phyloP scores from a whole-genome alignment of 2,797 vertebrate species.

The Dicrostonyx torquatus region DNA sequence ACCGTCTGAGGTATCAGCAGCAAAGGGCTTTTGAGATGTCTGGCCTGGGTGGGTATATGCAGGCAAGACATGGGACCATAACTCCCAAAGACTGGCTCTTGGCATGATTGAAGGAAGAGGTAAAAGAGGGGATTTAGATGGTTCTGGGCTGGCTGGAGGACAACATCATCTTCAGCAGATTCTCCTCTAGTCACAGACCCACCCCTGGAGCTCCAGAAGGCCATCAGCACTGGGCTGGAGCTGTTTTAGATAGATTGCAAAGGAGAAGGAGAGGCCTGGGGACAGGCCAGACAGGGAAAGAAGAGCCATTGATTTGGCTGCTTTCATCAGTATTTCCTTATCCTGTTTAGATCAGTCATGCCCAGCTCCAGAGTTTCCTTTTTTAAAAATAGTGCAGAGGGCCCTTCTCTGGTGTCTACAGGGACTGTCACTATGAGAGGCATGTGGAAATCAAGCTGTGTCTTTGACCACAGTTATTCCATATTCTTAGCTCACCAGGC shows the following conservation, averaged over 20 bases:
- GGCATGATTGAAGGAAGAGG: neutral
- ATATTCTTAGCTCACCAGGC: neutral
- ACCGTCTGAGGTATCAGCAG: neutral
- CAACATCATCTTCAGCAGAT: neutral
- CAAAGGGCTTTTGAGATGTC: neutral
- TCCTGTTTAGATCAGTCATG: neutral
- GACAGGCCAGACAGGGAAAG: neutral
- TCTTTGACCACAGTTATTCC: constrained; percentile 7
- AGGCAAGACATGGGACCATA: neutral
- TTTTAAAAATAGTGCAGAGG: neutral
- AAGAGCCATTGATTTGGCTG: constrained; percentile 6
- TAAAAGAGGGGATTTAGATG: neutral
- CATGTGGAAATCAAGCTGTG: neutral
- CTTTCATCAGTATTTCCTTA: neutral
- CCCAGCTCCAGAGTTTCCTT: neutral
- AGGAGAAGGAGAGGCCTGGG: neutral
- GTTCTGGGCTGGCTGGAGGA: constrained; percentile 15
- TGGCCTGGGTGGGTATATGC: neutral
- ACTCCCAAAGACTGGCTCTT: neutral
- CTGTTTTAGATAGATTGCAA: neutral
- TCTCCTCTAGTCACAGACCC: neutral
- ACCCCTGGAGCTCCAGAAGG: neutral
- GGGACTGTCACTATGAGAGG: neutral
- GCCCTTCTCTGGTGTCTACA: neutral
- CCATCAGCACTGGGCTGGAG: neutral